These are phyloP conservation scores for Solenopsis invicta DNA, from an alignment of 1,140 invertebrate species.

Conservation along the genomic window DNA sequence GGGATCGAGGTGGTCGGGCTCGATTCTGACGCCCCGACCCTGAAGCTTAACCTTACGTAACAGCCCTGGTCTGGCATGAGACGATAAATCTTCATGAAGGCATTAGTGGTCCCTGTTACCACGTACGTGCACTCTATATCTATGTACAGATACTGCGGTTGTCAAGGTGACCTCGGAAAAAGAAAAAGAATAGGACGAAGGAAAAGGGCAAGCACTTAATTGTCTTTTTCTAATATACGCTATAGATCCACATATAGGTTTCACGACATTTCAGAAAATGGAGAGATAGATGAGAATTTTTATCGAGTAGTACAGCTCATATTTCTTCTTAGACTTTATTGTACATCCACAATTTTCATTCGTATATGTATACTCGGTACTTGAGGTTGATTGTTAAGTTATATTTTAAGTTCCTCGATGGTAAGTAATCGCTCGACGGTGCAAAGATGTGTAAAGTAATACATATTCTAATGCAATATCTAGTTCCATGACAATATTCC, in stretches of 20 bases:
- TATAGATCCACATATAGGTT: background rate
- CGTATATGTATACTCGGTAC: background rate
- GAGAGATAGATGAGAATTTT: background rate
- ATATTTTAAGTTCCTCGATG: too few species aligned
- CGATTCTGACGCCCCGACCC: slow-evolving; percentile 71
- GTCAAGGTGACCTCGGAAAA: slow-evolving; percentile 3
- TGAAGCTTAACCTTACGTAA: slow-evolving; percentile 78
- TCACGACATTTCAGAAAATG: background rate
- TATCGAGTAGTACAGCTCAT: background rate
- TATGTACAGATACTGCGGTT: background rate
- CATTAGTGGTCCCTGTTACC: slow-evolving; percentile 72
- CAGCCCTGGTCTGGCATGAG: slow-evolving; percentile 45
- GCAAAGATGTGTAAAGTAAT: background rate
- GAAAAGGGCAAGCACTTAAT: background rate
- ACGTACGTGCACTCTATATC: slow-evolving; percentile 15
- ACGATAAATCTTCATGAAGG: slow-evolving; percentile 76
- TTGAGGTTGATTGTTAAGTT: background rate
- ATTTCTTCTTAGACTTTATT: background rate
- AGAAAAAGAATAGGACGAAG: background rate
- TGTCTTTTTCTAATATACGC: background rate
- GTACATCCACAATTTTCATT: background rate
- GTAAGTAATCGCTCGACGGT: background rate
- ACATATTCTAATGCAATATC: background rate
- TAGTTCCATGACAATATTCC: background rate
- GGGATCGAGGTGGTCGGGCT: slow-evolving; percentile 44